These are phyloP conservation scores for Brachionus angularis DNA, from an alignment of 1,140 invertebrate genomes.

Conservation along the genomic window DNA sequence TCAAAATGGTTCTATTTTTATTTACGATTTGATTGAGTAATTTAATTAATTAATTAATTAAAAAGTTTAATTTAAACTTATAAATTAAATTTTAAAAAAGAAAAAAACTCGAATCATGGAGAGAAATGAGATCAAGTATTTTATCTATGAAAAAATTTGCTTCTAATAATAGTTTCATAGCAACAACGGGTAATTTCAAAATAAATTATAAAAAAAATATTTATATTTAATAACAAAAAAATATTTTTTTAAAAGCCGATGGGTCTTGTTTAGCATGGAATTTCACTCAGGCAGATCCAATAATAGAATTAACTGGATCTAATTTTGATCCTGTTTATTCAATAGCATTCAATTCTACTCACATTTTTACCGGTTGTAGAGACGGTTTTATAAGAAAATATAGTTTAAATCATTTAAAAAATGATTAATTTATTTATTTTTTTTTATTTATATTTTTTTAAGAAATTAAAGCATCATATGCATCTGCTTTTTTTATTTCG, in stretches of 20 bases:
- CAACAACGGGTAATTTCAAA: constrained; percentile 9
- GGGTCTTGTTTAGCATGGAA: constrained; percentile 62
- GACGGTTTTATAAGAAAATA: constrained; percentile 58
- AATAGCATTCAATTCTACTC: constrained; percentile 49
- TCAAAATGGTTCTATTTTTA: constrained; percentile 55
- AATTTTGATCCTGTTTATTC: constrained; percentile 64
- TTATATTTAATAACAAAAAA: neutral
- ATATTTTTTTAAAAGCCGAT: constrained; percentile 60
- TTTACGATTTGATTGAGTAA: constrained; percentile 51
- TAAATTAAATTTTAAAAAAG: too few relatives aligned
- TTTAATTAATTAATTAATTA: neutral
- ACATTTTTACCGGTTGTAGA: constrained; percentile 54
- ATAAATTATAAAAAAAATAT: neutral
- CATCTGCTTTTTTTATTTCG: too few relatives aligned
- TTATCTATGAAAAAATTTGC: constrained; percentile 1
- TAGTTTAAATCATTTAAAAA: constrained; percentile 45
- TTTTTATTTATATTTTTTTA: constrained; percentile 4
- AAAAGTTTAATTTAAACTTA: too few relatives aligned
- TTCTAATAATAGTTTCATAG: neutral
- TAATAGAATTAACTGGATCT: constrained; percentile 65
- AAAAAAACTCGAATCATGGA: constrained; percentile 6
- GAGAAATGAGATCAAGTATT: constrained; percentile 27
- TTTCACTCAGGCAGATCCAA: constrained; percentile 52
- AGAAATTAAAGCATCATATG: neutral
- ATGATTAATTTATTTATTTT: constrained; percentile 3